These are phyloP conservation scores for Megaustenia siamemsis DNA, from an alignment of 2,888 invertebrate species.

Conservation along the genomic window DNA sequence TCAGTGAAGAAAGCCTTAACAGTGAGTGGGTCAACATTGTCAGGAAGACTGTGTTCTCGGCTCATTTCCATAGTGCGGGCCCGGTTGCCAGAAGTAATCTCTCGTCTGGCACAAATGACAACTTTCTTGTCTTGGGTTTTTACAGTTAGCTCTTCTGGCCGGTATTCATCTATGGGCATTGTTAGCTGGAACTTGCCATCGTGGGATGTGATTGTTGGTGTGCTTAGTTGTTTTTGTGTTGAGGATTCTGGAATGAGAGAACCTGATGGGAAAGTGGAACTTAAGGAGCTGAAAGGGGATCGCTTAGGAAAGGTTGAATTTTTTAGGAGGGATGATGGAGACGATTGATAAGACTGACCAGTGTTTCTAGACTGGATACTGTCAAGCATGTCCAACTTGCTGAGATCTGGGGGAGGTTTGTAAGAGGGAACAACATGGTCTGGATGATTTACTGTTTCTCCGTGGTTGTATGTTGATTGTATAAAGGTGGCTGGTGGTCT, in stretches of 20 bases:
- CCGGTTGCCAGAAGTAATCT: constrained; percentile 74
- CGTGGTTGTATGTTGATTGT: constrained; percentile 6
- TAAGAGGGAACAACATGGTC: constrained; percentile 47
- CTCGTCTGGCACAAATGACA: constrained; percentile 75
- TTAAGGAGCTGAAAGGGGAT: constrained; percentile 32
- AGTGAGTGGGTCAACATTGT: constrained; percentile 77
- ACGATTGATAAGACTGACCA: constrained; percentile 42
- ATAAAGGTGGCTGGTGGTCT: constrained; percentile 42
- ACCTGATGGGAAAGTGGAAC: constrained; percentile 49
- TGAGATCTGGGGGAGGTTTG: constrained; percentile 50
- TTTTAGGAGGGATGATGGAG: constrained; percentile 31
- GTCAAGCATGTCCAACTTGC: constrained; percentile 51
- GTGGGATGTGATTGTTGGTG: constrained; percentile 65
- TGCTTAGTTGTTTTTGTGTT: constrained; percentile 46
- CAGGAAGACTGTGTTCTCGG: constrained; percentile 77
- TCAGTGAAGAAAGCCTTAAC: constrained; percentile 79
- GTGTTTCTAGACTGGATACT: constrained; percentile 57
- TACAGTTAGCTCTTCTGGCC: constrained; percentile 78
- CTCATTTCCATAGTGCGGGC: constrained; percentile 77
- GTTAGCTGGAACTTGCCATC: constrained; percentile 74
- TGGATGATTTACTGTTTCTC: constrained; percentile 35
- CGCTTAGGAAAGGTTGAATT: constrained; percentile 40
- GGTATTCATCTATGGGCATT: constrained; percentile 78
- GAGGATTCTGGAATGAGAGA: constrained; percentile 52
- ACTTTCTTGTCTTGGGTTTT: constrained; percentile 71